phyloP scores from a whole-genome alignment of 2,888 invertebrate species.

The Sussaba pulchella region DNA sequence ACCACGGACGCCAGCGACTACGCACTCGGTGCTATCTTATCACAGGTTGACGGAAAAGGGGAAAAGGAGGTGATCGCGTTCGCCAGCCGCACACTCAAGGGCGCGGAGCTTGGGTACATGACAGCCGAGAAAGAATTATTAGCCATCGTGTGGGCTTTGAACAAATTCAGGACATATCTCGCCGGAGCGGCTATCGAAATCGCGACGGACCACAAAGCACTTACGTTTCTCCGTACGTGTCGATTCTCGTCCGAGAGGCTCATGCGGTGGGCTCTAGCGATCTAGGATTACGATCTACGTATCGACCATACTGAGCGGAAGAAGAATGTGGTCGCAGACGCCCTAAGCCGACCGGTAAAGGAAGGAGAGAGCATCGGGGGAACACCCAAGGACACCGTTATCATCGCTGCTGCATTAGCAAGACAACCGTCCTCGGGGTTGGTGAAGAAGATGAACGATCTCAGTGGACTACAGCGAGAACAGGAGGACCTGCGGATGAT shows the following conservation, averaged over 20 bases:
- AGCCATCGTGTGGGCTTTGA: slow-evolving; percentile 31
- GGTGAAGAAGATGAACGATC: background rate
- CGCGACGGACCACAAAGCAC: slow-evolving; percentile 44
- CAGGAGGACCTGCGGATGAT: background rate
- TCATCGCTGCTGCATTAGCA: background rate
- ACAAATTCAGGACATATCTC: slow-evolving; percentile 30
- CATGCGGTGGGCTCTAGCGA: slow-evolving; percentile 25
- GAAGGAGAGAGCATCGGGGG: background rate
- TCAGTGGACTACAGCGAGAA: background rate
- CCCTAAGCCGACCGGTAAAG: background rate
- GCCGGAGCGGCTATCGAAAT: slow-evolving; percentile 28
- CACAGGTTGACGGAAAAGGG: background rate
- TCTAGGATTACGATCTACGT: slow-evolving; percentile 29
- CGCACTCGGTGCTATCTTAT: background rate
- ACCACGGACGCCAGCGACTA: background rate
- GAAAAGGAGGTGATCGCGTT: background rate
- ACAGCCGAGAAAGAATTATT: slow-evolving; percentile 47
- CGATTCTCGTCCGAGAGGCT: slow-evolving; percentile 9
- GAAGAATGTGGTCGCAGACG: slow-evolving; percentile 12
- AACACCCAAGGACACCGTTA: background rate
- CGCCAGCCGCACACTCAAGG: slow-evolving; percentile 10
- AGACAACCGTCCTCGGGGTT: too few relatives aligned
- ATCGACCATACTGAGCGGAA: slow-evolving; percentile 19
- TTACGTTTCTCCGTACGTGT: slow-evolving; percentile 37
- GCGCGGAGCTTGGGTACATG: slow-evolving; percentile 21